These are phyloP conservation scores for Acridotheres tristis DNA, from an alignment of 2,797 vertebrate genomes.

Conservation along the genomic window DNA sequence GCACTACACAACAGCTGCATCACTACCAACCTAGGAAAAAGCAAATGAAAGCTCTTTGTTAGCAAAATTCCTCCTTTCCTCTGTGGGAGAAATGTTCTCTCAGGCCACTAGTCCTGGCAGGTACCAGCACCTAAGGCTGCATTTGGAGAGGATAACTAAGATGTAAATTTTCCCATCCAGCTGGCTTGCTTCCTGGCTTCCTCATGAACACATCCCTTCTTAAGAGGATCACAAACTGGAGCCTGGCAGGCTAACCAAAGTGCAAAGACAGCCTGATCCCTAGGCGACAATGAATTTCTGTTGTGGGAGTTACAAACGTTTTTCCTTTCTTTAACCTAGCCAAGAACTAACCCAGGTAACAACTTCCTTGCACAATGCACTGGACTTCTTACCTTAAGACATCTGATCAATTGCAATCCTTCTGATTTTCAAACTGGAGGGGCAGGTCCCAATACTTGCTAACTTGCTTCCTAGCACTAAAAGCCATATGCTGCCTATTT, in stretches of 20 bases:
- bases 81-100: accelerated
- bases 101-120: background rate
- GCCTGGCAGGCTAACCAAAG: background rate
- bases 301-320: background rate
- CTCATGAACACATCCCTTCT: background rate
- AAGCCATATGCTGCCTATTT: background rate
- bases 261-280: background rate
- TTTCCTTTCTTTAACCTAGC: background rate
- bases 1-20: background rate
- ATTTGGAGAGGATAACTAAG: background rate
- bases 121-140: background rate
- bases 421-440: background rate
- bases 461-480: background rate
- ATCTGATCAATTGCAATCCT: background rate
- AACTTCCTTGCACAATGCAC: background rate
- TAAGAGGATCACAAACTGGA: background rate
- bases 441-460: background rate
- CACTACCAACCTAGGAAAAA: background rate
- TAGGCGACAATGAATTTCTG: background rate
- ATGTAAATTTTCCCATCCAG: background rate
- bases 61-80: background rate
- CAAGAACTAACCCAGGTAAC: background rate
- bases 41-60: background rate
- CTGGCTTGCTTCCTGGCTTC: background rate
- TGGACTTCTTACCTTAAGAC: background rate